phyloP scores from a whole-genome alignment of 1,140 invertebrate genomes.

The Drosophila tani region DNA sequence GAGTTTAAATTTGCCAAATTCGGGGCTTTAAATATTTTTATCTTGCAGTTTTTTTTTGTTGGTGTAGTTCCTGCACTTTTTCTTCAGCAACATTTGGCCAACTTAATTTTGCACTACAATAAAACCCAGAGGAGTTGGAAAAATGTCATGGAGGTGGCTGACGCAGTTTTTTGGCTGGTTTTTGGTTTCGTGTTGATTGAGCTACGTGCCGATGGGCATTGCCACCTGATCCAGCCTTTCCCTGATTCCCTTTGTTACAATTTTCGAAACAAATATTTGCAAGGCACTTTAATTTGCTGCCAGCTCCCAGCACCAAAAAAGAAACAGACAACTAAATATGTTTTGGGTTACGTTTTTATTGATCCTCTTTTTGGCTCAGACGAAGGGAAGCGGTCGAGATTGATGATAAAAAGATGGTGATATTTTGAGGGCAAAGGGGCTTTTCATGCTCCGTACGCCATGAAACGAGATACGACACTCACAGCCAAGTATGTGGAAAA shows the following conservation, averaged over 20 bases:
- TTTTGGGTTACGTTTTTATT: conserved; percentile 26
- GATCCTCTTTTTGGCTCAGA: conserved; percentile 17
- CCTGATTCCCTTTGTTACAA: conserved; percentile 12
- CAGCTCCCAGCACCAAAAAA: conserved; percentile 7
- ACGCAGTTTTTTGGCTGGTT: conserved; percentile 9
- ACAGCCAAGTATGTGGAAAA: conserved; percentile 68
- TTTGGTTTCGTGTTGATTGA: conserved; percentile 52
- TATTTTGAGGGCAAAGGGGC: conserved; percentile 28
- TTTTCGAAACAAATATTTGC: conserved; percentile 64
- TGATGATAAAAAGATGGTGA: conserved; percentile 33
- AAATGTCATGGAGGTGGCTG: not conserved
- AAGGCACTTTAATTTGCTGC: conserved; percentile 64
- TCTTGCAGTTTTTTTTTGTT: not conserved
- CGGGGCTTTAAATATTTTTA: too few relatives aligned
- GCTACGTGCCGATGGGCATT: conserved; percentile 64
- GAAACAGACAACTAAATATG: conserved; percentile 54
- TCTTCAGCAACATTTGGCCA: conserved; percentile 28
- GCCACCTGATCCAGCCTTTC: conserved; percentile 19
- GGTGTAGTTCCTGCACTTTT: not conserved
- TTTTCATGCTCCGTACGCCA: conserved; percentile 70
- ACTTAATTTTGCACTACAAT: conserved; percentile 55
- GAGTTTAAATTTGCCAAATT: not conserved
- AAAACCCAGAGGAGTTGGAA: conserved; percentile 17
- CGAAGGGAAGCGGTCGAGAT: conserved; percentile 12
- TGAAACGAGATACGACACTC: conserved; percentile 69